Conservation (phyloP, 2,797 vertebrate species). For the Pangasius macronema region DNA sequence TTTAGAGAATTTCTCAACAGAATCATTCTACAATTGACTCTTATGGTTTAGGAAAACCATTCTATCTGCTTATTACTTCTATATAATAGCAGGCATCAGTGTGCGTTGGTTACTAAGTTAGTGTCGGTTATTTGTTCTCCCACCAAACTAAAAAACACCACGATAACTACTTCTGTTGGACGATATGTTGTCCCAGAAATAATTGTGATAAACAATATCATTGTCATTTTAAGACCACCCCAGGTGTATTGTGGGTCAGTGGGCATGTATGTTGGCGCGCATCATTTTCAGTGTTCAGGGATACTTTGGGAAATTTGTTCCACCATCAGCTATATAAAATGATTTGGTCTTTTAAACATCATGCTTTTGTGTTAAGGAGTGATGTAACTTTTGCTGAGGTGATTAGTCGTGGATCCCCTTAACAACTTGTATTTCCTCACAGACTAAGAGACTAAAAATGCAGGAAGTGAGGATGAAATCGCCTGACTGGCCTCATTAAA, state of each 20-base stretch:
- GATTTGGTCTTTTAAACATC: neutral
- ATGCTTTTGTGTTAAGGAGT: neutral
- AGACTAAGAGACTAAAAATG: neutral
- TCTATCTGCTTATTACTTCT: neutral
- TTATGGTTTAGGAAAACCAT: neutral
- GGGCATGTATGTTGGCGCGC: too few species aligned
- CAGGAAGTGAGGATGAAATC: slow-evolving; percentile 1
- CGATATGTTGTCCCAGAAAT: too few species aligned
- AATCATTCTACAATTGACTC: neutral
- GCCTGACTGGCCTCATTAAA: slow-evolving; percentile 5
- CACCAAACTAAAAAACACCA: too few species aligned
- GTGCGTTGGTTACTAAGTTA: neutral
- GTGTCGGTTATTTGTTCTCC: neutral
- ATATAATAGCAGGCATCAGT: neutral
- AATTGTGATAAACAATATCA: too few species aligned
- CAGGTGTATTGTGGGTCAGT: neutral
- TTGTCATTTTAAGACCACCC: too few species aligned
- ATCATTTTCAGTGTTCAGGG: neutral
- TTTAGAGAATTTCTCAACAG: neutral
- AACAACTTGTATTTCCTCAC: neutral
- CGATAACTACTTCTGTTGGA: too few species aligned
- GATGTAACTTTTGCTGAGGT: neutral
- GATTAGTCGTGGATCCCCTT: neutral
- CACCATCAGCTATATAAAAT: neutral
- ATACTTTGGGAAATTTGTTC: neutral